phyloP scores from a whole-genome alignment of 2,797 vertebrate species.

The Sternotherus odoratus region DNA sequence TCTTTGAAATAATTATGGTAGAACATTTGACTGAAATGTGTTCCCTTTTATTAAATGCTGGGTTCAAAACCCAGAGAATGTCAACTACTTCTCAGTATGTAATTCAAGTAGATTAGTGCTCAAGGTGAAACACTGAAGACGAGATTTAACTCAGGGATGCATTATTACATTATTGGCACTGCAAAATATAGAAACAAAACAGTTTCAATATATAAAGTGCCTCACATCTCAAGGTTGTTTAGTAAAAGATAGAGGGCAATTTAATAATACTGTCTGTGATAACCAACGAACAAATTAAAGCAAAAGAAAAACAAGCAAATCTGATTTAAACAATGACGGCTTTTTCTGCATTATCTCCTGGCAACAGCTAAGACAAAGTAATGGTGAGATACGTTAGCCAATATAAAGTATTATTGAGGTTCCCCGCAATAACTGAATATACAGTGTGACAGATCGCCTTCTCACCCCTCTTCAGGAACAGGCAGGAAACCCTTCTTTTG shows the following conservation, averaged over 20 bases:
- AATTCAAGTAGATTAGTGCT: constrained; percentile 29
- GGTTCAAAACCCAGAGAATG: constrained; percentile 28
- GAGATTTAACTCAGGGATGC: constrained; percentile 3
- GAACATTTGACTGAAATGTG: constrained; percentile 18
- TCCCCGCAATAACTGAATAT: background rate
- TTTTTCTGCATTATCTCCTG: background rate
- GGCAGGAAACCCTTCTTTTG: too few relatives aligned
- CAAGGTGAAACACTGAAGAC: constrained; percentile 13
- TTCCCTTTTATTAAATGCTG: constrained; percentile 2
- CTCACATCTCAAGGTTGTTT: background rate
- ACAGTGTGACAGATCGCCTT: too few relatives aligned
- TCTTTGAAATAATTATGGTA: constrained; percentile 28
- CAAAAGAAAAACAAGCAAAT: background rate
- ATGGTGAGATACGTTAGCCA: background rate
- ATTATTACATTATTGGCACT: constrained; percentile 14
- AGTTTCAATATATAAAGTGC: background rate
- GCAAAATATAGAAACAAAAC: constrained; percentile 1
- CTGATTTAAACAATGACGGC: background rate
- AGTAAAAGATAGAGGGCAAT: background rate
- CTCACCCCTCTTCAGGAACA: too few relatives aligned
- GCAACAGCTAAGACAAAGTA: background rate
- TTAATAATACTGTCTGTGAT: background rate
- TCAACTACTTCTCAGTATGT: constrained; percentile 36
- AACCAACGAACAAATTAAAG: background rate
- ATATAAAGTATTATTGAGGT: background rate